Evolutionary conservation across 2,113 vertebrate genomes (phyloP).

Genomic region (Nanorana parkeri): DNA sequence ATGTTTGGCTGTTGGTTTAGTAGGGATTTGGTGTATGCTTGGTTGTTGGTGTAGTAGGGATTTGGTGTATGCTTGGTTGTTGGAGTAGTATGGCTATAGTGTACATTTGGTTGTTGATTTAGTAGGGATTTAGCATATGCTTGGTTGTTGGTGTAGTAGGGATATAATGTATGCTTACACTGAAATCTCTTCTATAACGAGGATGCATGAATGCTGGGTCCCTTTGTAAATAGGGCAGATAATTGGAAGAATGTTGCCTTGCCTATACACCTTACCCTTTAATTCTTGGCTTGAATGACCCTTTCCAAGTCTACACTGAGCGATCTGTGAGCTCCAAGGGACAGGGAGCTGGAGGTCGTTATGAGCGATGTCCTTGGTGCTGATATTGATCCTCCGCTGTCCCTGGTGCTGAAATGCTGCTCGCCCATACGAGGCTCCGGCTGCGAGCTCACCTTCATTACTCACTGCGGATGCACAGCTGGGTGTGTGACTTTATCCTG

Average conservation of each 20-base stretch:
- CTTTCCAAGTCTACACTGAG: neutral
- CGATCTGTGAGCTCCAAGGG: neutral
- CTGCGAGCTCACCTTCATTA: neutral
- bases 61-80: too few relatives aligned
- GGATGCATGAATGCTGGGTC: conserved; percentile 1
- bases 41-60: too few relatives aligned
- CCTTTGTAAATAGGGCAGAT: conserved; percentile 1
- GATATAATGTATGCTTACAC: conserved; percentile 22
- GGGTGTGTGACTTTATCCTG: neutral
- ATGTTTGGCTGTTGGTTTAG: too few relatives aligned
- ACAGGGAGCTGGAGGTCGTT: neutral
- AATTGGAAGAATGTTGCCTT: neutral
- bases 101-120: too few relatives aligned
- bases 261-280: neutral
- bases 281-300: conserved; percentile 1
- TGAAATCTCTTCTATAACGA: neutral
- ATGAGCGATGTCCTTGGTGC: conserved; percentile 21
- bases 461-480: neutral
- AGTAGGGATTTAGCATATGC: too few relatives aligned
- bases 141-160: too few relatives aligned
- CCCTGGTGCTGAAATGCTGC: conserved; percentile 35
- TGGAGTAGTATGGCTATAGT: too few relatives aligned
- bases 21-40: too few relatives aligned
- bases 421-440: neutral
- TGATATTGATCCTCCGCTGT: neutral